phyloP scores from a whole-genome alignment of 2,113 vertebrate genomes.

The Stegostoma tigrinum region DNA sequence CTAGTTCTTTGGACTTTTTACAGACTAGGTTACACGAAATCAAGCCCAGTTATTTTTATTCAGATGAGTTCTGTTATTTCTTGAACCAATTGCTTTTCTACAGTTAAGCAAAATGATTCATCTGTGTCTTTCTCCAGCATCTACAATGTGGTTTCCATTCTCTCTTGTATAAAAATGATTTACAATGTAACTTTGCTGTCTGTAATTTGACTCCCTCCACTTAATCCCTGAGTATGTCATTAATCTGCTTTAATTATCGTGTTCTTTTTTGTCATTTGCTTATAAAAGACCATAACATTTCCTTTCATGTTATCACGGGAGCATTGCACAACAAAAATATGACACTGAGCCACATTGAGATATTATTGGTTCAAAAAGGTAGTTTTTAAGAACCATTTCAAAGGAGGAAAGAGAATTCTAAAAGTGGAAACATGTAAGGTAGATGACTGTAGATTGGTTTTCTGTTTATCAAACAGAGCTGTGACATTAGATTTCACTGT shows the following conservation, averaged over 20 bases:
- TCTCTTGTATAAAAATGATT: background rate
- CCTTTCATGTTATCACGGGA: background rate
- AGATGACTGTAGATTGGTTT: background rate
- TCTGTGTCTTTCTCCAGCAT: background rate
- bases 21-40: background rate
- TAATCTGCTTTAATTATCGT: background rate
- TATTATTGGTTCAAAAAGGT: too few relatives aligned
- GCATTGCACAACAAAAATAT: too few relatives aligned
- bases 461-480: background rate
- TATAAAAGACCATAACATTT: background rate
- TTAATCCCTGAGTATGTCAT: background rate
- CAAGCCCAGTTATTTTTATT: background rate
- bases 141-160: background rate
- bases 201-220: background rate
- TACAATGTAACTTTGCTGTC: background rate
- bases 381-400: too few relatives aligned
- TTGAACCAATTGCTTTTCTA: background rate
- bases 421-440: too few relatives aligned
- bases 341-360: too few relatives aligned
- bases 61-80: background rate
- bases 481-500: background rate
- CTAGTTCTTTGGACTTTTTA: background rate
- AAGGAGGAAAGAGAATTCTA: too few relatives aligned
- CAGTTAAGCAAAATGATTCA: background rate
- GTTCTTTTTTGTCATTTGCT: background rate